Evolutionary conservation across 2,113 vertebrate species (phyloP), one percentile per base, ranked within the genome.

Genomic region (Epinephelus fuscoguttatus): DNA sequence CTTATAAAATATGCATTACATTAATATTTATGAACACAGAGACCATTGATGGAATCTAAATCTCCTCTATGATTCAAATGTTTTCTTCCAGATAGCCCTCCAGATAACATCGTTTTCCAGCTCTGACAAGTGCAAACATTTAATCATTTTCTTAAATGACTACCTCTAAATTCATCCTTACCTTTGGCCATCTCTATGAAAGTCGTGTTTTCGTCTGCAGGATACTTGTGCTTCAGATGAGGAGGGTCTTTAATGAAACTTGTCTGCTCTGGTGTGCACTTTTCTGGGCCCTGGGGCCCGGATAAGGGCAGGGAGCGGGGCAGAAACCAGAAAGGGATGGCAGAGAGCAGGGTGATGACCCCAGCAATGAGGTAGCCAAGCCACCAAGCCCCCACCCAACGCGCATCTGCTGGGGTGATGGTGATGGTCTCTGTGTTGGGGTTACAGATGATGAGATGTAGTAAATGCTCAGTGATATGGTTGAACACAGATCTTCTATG

Each of bases 381-480:
- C 95, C 95, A 96, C 95, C 95, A 96, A 33, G 95, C 95, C 10
- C 95, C 95, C 37, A 96, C 95, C 95, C 95, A 96, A 47, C 95
- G 95, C 23, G 94, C 81, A 30, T 96, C 95, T 52, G 90, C 72
- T 9, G 94, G 92, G 13, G 92, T 94, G 61, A 96, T 96, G 66
- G 93, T 94, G 85, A 96, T 91, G 50, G 86, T 92, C 66, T 95
- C 95, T 96, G 74, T 78, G 37, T 42, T 33, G 61, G 63, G 27
- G 60, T 37, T 4, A 40, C 4, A 87, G 37, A 76, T 4, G 7
- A 47, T 18, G 8, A 85, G 14, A 71, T 57, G 53, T 45, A 21
- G 57, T 33, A 2, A 13, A 27, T 6, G 17, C 4, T 53, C 23
- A 18, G 27, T 56, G 4, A 33, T 27, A 17, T 21, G 15, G 14